Percentiles rank a stretch among this genome's conserved stretches.
These are phyloP conservation scores for Zaprionus nigranus DNA, from an alignment of 1,140 invertebrate genomes.

Conservation along the genomic window DNA sequence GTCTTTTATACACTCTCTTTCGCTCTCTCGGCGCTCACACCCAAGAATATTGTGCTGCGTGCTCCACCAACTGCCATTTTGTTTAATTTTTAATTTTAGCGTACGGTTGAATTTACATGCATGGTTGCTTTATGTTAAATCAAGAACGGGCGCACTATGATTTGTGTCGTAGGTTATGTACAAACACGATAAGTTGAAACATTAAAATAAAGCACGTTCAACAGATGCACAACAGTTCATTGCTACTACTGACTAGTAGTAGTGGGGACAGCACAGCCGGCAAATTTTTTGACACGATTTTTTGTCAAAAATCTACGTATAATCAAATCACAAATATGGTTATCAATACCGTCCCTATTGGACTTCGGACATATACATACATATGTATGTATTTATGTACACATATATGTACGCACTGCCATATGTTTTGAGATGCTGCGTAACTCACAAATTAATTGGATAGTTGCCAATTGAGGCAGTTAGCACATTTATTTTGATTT, in stretches of 20 bases:
- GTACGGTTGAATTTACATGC: slow-evolving; percentile 50
- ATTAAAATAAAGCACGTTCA: slow-evolving; percentile 9
- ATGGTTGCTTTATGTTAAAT: slow-evolving; percentile 39
- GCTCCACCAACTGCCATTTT: slow-evolving; percentile 61
- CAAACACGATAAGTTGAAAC: background rate
- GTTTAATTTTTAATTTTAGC: slow-evolving; percentile 60
- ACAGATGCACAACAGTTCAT: slow-evolving; percentile 17
- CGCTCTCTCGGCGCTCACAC: slow-evolving; percentile 49
- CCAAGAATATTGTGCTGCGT: slow-evolving; percentile 50
- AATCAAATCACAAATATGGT: slow-evolving; percentile 55
- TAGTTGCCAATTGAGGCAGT: slow-evolving; percentile 1
- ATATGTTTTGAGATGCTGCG: slow-evolving; percentile 54
- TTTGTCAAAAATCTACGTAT: slow-evolving; percentile 31
- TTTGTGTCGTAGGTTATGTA: slow-evolving; percentile 41
- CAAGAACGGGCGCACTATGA: slow-evolving; percentile 16
- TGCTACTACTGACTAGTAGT: background rate
- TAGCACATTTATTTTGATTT: background rate
- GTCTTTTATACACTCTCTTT: slow-evolving; percentile 13
- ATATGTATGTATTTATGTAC: slow-evolving; percentile 27
- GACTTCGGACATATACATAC: slow-evolving; percentile 50
- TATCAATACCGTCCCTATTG: slow-evolving; percentile 51
- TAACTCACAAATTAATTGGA: slow-evolving; percentile 20
- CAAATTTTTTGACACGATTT: slow-evolving; percentile 16
- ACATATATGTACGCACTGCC: slow-evolving; percentile 24
- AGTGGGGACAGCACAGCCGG: slow-evolving; percentile 21